Percentiles rank a stretch among this genome's conserved stretches.
Conservation (phyloP, 2,113 vertebrate genomes). For the Chaetura pelagica region DNA sequence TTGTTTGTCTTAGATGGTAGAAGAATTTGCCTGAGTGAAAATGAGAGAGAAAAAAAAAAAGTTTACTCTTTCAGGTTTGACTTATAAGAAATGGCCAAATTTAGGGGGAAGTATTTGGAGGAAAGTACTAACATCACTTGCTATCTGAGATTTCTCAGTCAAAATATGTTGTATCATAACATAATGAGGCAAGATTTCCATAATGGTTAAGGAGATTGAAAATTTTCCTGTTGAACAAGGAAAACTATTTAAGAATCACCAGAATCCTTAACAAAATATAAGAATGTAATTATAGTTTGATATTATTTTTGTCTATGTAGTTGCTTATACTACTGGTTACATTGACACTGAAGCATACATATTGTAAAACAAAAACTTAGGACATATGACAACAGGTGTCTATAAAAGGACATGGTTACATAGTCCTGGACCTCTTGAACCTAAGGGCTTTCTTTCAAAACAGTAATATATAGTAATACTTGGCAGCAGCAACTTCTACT, state of each 20-base stretch:
- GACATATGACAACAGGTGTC: background rate
- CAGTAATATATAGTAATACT: background rate
- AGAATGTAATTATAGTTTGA: background rate
- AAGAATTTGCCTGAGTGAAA: background rate
- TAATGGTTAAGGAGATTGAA: background rate
- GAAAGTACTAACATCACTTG: background rate
- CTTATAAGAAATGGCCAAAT: background rate
- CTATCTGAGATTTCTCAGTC: background rate
- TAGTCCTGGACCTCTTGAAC: background rate
- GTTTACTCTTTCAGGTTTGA: background rate
- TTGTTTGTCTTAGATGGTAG: background rate
- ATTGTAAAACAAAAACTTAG: background rate
- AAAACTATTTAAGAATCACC: background rate
- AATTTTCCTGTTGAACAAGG: background rate
- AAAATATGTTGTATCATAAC: no score
- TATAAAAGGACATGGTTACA: rapidly evolving
- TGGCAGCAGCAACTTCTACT: background rate
- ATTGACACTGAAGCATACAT: background rate
- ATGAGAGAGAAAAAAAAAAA: background rate
- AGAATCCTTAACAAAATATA: no score
- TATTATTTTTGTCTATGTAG: background rate
- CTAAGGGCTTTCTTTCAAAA: background rate
- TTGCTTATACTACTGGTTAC: background rate
- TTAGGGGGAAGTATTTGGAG: background rate
- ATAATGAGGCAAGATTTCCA: background rate